Conservation (phyloP, 1,140 invertebrate genomes). For the Leptinotarsa undecemlineata region DNA sequence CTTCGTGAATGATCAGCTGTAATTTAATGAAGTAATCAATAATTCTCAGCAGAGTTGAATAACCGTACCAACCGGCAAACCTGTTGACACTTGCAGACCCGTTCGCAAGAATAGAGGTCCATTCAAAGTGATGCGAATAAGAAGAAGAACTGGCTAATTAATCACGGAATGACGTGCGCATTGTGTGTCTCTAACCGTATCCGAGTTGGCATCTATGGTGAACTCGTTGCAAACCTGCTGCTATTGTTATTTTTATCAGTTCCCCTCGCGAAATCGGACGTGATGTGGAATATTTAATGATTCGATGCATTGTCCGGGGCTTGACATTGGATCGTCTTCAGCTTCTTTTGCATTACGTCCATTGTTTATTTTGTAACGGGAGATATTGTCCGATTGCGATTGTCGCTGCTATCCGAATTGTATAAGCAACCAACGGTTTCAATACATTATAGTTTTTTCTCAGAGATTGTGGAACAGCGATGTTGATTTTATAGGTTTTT, state of each 20-base stretch:
- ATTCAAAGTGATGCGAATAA: conserved; percentile 11
- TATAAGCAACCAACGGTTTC: conserved; percentile 26
- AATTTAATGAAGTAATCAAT: conserved; percentile 11
- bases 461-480: neutral
- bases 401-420: conserved; percentile 19
- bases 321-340: conserved; percentile 43
- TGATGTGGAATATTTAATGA: conserved; percentile 50
- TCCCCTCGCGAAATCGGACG: conserved; percentile 48
- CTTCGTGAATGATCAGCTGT: no score
- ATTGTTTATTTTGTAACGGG: conserved; percentile 42
- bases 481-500: no score
- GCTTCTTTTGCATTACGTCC: conserved; percentile 38
- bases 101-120: conserved; percentile 19
- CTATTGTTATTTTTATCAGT: conserved; percentile 49
- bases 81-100: conserved; percentile 22
- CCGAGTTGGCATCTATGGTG: conserved; percentile 37
- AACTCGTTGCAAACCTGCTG: conserved; percentile 44
- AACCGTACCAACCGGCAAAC: conserved; percentile 22
- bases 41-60: conserved; percentile 3
- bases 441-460: conserved; percentile 23
- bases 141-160: conserved; percentile 43
- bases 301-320: conserved; percentile 45
- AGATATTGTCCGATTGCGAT: conserved; percentile 34
- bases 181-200: conserved; percentile 41
- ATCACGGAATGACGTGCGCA: conserved; percentile 43